A percentile compares a stretch with the other conserved stretches of the same genome.
These are phyloP conservation scores for Drosophila watanabei DNA, from an alignment of 1,140 invertebrate species.

Conservation along the genomic window DNA sequence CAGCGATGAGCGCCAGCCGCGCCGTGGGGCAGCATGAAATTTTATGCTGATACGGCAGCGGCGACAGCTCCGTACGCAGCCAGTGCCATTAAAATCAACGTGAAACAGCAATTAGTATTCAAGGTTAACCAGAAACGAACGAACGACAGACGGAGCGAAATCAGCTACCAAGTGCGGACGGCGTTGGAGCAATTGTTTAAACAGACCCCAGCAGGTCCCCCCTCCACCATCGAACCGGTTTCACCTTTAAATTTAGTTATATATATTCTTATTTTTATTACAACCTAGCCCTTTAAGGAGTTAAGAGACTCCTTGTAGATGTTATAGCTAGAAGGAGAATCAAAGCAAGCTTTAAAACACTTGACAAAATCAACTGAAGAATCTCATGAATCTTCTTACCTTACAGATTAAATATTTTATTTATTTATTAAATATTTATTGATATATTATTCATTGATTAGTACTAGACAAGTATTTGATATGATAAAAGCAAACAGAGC, in stretches of 20 bases:
- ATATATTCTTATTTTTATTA: background rate
- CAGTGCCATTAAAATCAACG: constrained; percentile 76
- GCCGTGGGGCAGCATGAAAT: constrained; percentile 62
- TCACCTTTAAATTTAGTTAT: constrained; percentile 1
- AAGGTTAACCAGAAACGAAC: constrained; percentile 81
- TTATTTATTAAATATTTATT: background rate
- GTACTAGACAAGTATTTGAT: background rate
- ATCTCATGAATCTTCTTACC: background rate
- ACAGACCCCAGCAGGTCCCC: constrained; percentile 8
- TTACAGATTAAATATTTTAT: background rate
- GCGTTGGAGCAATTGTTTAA: constrained; percentile 60
- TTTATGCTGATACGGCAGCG: constrained; percentile 72
- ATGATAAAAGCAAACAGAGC: background rate
- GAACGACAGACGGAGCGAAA: constrained; percentile 19
- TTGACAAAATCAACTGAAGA: background rate
- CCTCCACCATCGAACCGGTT: constrained; percentile 55
- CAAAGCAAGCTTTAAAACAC: too few species aligned
- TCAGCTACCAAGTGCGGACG: constrained; percentile 55
- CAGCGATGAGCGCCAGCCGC: constrained; percentile 39
- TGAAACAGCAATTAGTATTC: constrained; percentile 82
- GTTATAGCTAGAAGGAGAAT: background rate
- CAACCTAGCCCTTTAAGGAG: constrained; percentile 9
- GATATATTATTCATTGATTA: background rate
- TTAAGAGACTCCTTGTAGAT: background rate
- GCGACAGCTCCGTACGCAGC: constrained; percentile 43